Base-by-base conservation (phyloP, 1,140 invertebrate genomes). In the Penaeus vannamei region DNA sequence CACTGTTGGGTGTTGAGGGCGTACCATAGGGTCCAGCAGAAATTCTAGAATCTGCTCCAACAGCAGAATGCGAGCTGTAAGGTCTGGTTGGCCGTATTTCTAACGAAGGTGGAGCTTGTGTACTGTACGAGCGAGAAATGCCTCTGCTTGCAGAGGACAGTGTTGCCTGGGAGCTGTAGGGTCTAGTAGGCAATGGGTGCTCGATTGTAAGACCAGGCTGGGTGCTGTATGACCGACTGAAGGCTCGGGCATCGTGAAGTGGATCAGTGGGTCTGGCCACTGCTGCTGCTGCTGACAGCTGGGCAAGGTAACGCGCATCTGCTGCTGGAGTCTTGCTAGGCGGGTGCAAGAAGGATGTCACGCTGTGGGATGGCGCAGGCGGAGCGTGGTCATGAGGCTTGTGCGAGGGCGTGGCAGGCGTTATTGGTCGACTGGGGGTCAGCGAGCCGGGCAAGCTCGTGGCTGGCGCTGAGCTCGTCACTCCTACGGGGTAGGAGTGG, bases 391-490 rank as follows among this genome's bases (percentile, higher is more conserved):
- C 87, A 61, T 59, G 66, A 59, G 20, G 59, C 82, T 89, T 89
- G 36, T 89, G 87, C 46, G 87, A 88, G 29, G 87, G 87, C 42
- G 87, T 88, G 62, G 82, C 87, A 29, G 87, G 82, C 36, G 87
- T 89, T 36, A 89, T 79, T 59, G 87, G 87, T 42, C 87, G 87
- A 60, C 82, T 89, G 26, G 82, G 87, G 46, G 87, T 82, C 81
- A 88, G 81, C 42, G 61, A 80, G 46, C 87, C 87, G 22, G 87
- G 81, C 53, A 89, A 72, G 62, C 82, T 89, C 32, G 87, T 85
- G 72, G 87, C 26, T 3, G 87, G 46, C 22, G 64, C 77, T 46
- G 80, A 79, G 62, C 81, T 76, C 20, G 72, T 64, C 53, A 84
- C 42, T 72, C 86, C 36, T 53, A 29, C 60, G 19, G 69, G 82